Evolutionary conservation across 1,140 invertebrate genomes (phyloP).

Genomic region (Neodiprion virginianus): DNA sequence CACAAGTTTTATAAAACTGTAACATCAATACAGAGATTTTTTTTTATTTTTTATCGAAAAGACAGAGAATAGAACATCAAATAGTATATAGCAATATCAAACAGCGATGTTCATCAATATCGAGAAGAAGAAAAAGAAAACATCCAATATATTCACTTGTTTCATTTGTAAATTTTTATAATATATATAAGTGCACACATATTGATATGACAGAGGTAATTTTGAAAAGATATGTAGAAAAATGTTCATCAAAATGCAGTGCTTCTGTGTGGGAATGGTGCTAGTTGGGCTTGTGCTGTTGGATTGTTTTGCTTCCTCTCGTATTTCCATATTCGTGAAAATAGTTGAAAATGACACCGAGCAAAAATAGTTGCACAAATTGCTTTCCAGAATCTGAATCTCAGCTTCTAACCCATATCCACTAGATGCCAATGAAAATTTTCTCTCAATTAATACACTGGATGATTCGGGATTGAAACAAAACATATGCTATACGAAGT

Average conservation of each 20-base stretch:
- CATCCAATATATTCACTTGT: neutral
- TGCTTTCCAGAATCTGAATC: neutral
- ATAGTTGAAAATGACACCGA: neutral
- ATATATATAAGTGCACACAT: neutral
- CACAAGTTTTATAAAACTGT: too few species aligned
- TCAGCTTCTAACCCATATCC: neutral
- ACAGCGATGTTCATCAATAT: neutral
- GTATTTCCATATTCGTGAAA: neutral
- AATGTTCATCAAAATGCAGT: constrained; percentile 3
- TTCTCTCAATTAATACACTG: neutral
- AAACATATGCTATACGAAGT: too few species aligned
- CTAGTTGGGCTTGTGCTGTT: constrained; percentile 1
- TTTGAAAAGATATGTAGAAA: neutral
- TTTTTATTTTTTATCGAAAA: neutral
- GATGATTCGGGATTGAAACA: neutral
- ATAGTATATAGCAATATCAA: neutral
- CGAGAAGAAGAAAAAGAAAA: neutral
- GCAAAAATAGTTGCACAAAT: neutral
- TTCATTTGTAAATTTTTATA: neutral
- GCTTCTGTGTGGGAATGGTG: neutral
- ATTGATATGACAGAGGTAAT: neutral
- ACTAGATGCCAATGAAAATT: neutral
- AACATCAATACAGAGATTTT: too few species aligned
- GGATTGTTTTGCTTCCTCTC: neutral
- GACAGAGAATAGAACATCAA: neutral